phyloP scores from a whole-genome alignment of 2,113 vertebrate species.

The Oriolus oriolus region DNA sequence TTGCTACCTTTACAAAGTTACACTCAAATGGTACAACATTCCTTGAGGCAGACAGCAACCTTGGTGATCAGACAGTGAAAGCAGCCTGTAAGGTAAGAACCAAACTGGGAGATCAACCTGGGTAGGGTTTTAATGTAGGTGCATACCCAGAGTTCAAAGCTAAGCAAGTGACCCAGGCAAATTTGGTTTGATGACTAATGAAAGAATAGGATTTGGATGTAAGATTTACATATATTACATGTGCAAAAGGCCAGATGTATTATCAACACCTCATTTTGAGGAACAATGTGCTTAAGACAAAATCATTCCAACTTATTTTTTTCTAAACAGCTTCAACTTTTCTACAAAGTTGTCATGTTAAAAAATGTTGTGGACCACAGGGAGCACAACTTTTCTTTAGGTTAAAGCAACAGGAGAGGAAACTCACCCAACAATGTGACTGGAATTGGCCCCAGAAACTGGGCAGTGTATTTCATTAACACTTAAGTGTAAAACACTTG shows the following conservation, averaged over 20 bases:
- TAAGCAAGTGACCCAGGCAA: background rate
- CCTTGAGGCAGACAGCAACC: background rate
- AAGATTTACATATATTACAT: background rate
- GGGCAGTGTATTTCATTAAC: background rate
- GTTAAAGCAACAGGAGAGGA: background rate
- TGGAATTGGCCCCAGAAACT: background rate
- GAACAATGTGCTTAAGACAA: background rate
- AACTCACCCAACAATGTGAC: background rate
- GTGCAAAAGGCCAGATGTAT: background rate
- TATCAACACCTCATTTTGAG: background rate
- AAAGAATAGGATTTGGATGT: background rate
- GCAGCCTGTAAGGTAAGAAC: background rate
- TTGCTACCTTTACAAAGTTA: background rate
- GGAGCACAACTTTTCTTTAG: background rate
- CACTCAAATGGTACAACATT: background rate
- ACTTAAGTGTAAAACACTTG: background rate
- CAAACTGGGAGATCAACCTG: background rate
- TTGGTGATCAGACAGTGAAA: background rate
- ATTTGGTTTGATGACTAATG: background rate
- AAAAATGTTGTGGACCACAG: background rate
- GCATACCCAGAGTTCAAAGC: background rate
- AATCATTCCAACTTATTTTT: background rate
- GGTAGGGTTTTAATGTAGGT: background rate
- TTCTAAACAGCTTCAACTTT: background rate
- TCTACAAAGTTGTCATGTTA: background rate